These are phyloP conservation scores for Coelinius sp. DNA, from an alignment of 2,888 invertebrate species.

Conservation along the genomic window DNA sequence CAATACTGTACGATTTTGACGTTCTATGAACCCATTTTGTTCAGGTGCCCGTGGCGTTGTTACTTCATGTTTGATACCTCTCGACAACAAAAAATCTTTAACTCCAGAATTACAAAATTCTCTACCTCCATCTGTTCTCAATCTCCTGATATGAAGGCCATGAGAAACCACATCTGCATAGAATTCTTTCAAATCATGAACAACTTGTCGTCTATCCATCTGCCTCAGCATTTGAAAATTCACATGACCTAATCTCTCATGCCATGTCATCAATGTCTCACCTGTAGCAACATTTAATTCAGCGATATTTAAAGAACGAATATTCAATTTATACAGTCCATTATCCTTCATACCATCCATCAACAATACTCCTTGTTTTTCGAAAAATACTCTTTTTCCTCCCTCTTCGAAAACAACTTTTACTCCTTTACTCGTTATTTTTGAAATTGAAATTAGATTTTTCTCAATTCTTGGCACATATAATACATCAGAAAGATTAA, in stretches of 20 bases:
- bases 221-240: constrained; percentile 55
- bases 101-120: constrained; percentile 29
- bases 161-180: constrained; percentile 45
- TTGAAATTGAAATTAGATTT: constrained; percentile 54
- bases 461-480: constrained; percentile 54
- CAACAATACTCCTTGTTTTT: constrained; percentile 43
- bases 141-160: constrained; percentile 53
- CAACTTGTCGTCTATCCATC: constrained; percentile 50
- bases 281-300: constrained; percentile 34
- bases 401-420: constrained; percentile 36
- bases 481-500: constrained; percentile 50
- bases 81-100: constrained; percentile 19
- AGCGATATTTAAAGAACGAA: constrained; percentile 43
- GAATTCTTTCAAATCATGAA: constrained; percentile 51
- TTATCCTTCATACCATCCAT: constrained; percentile 45
- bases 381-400: constrained; percentile 6
- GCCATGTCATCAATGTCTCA: constrained; percentile 47
- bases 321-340: constrained; percentile 48
- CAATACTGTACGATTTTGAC: constrained; percentile 30
- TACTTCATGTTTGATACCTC: constrained; percentile 32
- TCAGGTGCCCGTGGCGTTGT: constrained; percentile 34
- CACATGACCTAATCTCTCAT: constrained; percentile 60
- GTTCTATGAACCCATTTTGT: constrained; percentile 35
- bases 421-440: constrained; percentile 49
- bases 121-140: constrained; percentile 40